Evolutionary conservation across 2,888 invertebrate genomes (phyloP), one percentile per base, ranked within the genome.

Genomic region (Drosophila koepferae): DNA sequence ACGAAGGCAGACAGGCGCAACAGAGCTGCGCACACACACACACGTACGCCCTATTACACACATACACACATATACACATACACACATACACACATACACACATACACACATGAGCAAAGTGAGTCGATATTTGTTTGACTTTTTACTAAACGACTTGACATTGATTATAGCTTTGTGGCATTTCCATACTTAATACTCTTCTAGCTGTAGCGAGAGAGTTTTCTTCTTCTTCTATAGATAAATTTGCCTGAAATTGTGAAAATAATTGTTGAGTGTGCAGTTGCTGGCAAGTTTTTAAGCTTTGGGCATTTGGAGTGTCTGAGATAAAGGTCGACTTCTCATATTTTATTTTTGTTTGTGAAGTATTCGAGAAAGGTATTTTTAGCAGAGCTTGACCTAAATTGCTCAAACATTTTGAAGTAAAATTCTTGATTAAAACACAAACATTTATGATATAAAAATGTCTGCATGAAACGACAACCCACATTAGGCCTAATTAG

Each of bases 71-170:
- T 20, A 20, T 4, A 23, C 23, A 23, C 23, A 23, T 66, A 51
- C 28, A 58, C 31, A 63, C 20, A 56, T 43, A 53, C 20, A 55
- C 36, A 59, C 60, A 74, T 67, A 65, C 61, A 66, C 20, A 20
- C 20, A 20, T 20, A 20, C 23, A 23, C 23, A 23, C 23, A 23
- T 66, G 56, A 48, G 34, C 67, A 43, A 28, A 68, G 43, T 70
- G 43, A 66, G 65, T 70, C 55, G 73, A 61, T 81, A 66, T 77
- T 63, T 86, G 67, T 68, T 68, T 53, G 77, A 54, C 60, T 80
- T 73, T 77, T 69, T 67, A 70, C 63, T 70, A 56, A 68, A 58
- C 54, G 66, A 60, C 68, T 69, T 76, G 77, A 72, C 80, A 86
- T 80, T 80, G 83, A 74, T 84, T 84, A 64, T 65, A 55, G 28